Conservation (phyloP, 1,140 invertebrate species). For the Trialeurodes vaporariorum region DNA sequence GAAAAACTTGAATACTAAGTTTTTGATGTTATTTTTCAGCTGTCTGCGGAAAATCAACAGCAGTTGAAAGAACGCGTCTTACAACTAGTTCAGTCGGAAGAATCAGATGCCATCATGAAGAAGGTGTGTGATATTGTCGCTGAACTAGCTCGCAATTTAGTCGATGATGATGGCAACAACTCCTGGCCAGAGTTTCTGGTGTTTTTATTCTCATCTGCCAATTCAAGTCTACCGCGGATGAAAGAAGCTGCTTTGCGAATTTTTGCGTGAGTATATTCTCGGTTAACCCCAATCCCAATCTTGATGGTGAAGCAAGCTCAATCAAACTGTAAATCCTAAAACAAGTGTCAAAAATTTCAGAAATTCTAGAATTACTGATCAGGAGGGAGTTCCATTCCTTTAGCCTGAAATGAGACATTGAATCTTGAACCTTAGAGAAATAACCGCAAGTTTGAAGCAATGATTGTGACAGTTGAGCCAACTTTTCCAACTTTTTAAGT, state of each 20-base stretch:
- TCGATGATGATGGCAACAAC: slow-evolving; percentile 94
- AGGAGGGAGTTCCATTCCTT: no score
- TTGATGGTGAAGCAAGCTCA: no score
- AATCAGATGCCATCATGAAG: slow-evolving; percentile 61
- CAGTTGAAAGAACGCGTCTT: slow-evolving; percentile 80
- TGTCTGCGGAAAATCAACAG: slow-evolving; percentile 65
- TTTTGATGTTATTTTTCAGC: slow-evolving; percentile 36
- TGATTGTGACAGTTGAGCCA: no score
- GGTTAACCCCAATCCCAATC: no score
- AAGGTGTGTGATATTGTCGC: slow-evolving; percentile 91
- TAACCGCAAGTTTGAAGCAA: no score
- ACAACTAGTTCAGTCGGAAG: slow-evolving; percentile 65
- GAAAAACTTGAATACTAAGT: no score
- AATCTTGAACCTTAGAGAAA: no score
- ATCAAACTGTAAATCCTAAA: no score
- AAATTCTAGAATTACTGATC: no score
- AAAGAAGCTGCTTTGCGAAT: slow-evolving; percentile 90
- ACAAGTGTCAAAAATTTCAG: no score
- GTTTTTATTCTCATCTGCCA: slow-evolving; percentile 91
- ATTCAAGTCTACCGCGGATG: slow-evolving; percentile 61
- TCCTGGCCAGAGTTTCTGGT: slow-evolving; percentile 94
- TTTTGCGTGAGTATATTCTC: slow-evolving; percentile 58
- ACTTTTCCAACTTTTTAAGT: no score
- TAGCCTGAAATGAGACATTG: no score
- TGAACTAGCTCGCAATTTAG: slow-evolving; percentile 86